phyloP scores from a whole-genome alignment of 1,140 invertebrate genomes.

The Diorhabda carinulata region DNA sequence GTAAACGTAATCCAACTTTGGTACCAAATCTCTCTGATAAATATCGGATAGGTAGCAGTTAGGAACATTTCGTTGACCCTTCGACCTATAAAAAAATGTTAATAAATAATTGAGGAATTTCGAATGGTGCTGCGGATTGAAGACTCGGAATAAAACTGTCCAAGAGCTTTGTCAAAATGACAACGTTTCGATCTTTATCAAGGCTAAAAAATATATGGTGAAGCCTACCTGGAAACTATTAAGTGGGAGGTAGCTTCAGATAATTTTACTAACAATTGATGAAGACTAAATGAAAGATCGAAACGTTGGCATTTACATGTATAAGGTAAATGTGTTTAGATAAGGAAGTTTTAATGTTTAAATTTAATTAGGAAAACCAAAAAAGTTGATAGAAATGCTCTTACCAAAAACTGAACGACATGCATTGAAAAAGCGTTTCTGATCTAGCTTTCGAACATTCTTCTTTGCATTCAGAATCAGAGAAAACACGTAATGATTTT shows the following conservation, averaged over 20 bases:
- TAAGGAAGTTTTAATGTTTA: too few species aligned
- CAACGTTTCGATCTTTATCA: too few species aligned
- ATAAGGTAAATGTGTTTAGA: not conserved
- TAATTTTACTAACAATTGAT: too few species aligned
- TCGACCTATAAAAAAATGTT: constrained; percentile 33
- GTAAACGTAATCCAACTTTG: constrained; percentile 60
- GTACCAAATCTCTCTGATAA: constrained; percentile 62
- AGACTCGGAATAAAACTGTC: too few species aligned
- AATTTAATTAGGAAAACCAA: too few species aligned
- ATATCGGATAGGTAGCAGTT: constrained; percentile 69
- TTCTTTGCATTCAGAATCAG: constrained; percentile 65
- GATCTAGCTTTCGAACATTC: constrained; percentile 61
- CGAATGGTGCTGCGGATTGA: too few species aligned
- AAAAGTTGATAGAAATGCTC: constrained; percentile 10
- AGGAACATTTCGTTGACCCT: constrained; percentile 33
- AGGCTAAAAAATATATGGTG: too few species aligned
- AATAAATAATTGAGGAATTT: not conserved
- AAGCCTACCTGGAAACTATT: too few species aligned
- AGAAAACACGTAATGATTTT: constrained; percentile 56
- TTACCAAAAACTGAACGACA: constrained; percentile 69
- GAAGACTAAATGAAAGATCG: not conserved
- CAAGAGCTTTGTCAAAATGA: too few species aligned
- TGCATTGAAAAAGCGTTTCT: constrained; percentile 60
- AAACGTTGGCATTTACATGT: not conserved
- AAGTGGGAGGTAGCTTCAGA: too few species aligned